Percentiles rank a stretch among this genome's conserved stretches.
Evolutionary conservation across 2,888 invertebrate genomes (phyloP).

Genomic region (Prosapia bicincta): DNA sequence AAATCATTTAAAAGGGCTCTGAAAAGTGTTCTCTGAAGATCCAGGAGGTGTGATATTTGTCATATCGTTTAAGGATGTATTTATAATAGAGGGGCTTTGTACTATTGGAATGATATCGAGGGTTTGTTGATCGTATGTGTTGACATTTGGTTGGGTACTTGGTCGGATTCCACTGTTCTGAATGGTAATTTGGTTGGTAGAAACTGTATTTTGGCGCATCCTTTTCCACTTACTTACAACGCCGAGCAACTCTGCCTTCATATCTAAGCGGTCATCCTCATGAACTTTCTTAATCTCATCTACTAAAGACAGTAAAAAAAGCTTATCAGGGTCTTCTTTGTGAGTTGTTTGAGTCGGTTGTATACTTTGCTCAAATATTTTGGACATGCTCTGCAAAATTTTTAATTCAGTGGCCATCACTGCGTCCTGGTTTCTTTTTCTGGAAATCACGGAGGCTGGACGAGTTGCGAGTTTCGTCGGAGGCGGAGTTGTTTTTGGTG

Average conservation of each 20-base stretch:
- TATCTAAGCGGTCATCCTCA: conserved; percentile 4
- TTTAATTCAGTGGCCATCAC: background rate
- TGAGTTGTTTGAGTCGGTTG: background rate
- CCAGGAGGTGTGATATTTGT: too few species aligned
- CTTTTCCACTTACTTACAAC: background rate
- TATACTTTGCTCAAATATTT: background rate
- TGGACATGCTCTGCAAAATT: background rate
- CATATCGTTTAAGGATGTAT: too few species aligned
- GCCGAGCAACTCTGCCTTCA: background rate
- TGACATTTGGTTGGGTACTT: too few species aligned
- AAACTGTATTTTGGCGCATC: background rate
- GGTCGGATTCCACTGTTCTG: too few species aligned
- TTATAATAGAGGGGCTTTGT: too few species aligned
- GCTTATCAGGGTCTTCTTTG: background rate
- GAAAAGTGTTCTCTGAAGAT: too few species aligned
- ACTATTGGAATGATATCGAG: too few species aligned
- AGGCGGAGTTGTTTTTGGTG: background rate
- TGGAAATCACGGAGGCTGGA: background rate
- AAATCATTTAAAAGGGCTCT: too few species aligned
- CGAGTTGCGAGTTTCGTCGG: background rate
- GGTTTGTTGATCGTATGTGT: too few species aligned
- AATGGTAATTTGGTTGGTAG: background rate
- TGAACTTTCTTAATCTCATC: conserved; percentile 3
- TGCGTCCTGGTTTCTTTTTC: background rate
- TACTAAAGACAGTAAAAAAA: background rate